phyloP scores from a whole-genome alignment of 2,113 vertebrate genomes.

The Riparia riparia region DNA sequence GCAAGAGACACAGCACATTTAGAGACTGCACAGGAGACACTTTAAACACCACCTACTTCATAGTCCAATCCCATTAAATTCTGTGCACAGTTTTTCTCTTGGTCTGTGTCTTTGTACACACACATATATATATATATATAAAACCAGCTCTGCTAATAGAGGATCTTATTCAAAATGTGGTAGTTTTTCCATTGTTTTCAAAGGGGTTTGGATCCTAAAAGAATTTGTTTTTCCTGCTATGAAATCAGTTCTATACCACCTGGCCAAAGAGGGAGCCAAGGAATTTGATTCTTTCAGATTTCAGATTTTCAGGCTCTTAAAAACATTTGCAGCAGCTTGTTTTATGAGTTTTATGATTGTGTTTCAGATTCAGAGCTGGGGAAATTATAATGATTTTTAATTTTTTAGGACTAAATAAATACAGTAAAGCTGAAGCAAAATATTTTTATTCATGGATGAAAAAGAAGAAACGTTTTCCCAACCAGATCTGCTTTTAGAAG shows the following conservation, averaged over 20 bases:
- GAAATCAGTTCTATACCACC: neutral
- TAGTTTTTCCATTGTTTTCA: neutral
- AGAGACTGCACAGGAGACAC: neutral
- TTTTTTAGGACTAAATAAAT: neutral
- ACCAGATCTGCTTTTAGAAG: neutral
- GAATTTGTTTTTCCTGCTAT: neutral
- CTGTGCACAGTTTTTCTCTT: neutral
- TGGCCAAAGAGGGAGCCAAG: neutral
- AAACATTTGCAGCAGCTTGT: neutral
- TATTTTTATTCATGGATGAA: neutral
- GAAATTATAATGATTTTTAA: neutral
- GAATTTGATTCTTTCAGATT: neutral
- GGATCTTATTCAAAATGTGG: neutral
- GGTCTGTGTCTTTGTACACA: neutral
- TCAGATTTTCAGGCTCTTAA: neutral
- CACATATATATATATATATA: neutral
- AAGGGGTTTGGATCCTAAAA: neutral
- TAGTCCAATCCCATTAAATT: neutral
- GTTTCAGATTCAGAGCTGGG: neutral
- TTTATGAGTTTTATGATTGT: neutral
- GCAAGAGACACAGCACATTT: neutral
- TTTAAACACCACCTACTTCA: neutral
- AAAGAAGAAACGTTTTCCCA: neutral
- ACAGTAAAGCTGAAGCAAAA: rapidly evolving
- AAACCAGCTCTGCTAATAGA: neutral